phyloP scores from a whole-genome alignment of 2,797 vertebrate species.

The Sebastiscus albofasciatus region DNA sequence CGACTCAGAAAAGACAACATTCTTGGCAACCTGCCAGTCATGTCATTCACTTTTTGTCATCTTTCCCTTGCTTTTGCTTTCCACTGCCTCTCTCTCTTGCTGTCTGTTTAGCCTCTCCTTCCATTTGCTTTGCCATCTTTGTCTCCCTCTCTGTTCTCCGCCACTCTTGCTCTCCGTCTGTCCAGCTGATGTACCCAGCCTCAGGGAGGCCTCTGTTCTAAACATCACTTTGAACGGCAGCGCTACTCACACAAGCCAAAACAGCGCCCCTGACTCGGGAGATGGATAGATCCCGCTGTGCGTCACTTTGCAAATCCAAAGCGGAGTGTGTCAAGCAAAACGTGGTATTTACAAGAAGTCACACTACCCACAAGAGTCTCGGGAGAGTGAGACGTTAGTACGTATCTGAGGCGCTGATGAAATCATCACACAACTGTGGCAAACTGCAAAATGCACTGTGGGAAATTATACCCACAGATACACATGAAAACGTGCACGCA shows the following conservation, averaged over 20 bases:
- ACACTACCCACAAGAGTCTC: conserved; percentile 9
- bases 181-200: conserved; percentile 19
- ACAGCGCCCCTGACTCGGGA: conserved; percentile 1
- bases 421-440: conserved; percentile 19
- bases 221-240: conserved; percentile 35
- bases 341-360: conserved; percentile 27
- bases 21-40: conserved; percentile 27
- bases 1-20: background rate
- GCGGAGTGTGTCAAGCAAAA: conserved; percentile 19
- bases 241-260: conserved; percentile 30
- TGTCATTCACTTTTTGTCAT: conserved; percentile 19
- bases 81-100: background rate
- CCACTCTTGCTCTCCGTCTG: background rate
- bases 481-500: background rate
- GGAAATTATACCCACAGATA: background rate
- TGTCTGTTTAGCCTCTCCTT: conserved; percentile 25
- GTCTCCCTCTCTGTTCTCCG: conserved; percentile 2
- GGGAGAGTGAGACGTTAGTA: conserved; percentile 8
- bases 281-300: conserved; percentile 20
- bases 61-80: conserved; percentile 7
- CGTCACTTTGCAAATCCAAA: conserved; percentile 29
- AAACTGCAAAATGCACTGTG: background rate
- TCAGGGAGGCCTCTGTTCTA: conserved; percentile 24
- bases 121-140: conserved; percentile 34
- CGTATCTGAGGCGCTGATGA: background rate